Evolutionary conservation across 2,113 vertebrate genomes (phyloP).

Genomic region (Periophthalmodon schlosseri): DNA sequence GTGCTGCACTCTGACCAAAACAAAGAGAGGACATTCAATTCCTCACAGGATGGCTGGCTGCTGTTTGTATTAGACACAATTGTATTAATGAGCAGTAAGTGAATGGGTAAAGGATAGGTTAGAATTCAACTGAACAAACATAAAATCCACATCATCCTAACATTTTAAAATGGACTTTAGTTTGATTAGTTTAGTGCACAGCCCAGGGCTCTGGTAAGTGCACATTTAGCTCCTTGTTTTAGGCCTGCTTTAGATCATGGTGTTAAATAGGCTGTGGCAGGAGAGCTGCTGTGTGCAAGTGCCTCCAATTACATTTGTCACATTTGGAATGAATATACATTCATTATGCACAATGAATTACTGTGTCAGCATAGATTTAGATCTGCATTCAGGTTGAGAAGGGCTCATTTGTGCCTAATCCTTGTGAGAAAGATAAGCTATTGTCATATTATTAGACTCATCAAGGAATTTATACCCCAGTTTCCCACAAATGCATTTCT

Average conservation of each 20-base stretch:
- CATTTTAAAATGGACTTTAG: slow-evolving; percentile 8
- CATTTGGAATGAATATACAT: not conserved
- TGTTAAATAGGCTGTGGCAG: slow-evolving; percentile 2
- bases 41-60: slow-evolving; percentile 3
- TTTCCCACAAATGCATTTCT: not conserved
- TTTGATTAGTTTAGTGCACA: not conserved
- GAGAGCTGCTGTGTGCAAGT: not conserved
- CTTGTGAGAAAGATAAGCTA: not conserved
- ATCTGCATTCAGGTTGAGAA: not conserved
- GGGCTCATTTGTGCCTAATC: not conserved
- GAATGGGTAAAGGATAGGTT: slow-evolving; percentile 14
- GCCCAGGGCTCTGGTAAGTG: slow-evolving; percentile 1
- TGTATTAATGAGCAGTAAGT: slow-evolving; percentile 3
- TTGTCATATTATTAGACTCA: slow-evolving; percentile 1
- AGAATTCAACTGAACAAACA: slow-evolving; percentile 19
- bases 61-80: not conserved
- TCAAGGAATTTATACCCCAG: not conserved
- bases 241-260: not conserved
- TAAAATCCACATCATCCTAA: slow-evolving; percentile 23
- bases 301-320: slow-evolving; percentile 8
- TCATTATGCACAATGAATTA: slow-evolving; percentile 6
- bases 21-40: slow-evolving; percentile 17
- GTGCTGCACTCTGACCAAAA: not conserved
- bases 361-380: not conserved
- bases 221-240: not conserved